Percentiles rank a stretch among this genome's conserved stretches.
Conservation (phyloP, 2,797 vertebrate genomes). For the Diplodus sargus region DNA sequence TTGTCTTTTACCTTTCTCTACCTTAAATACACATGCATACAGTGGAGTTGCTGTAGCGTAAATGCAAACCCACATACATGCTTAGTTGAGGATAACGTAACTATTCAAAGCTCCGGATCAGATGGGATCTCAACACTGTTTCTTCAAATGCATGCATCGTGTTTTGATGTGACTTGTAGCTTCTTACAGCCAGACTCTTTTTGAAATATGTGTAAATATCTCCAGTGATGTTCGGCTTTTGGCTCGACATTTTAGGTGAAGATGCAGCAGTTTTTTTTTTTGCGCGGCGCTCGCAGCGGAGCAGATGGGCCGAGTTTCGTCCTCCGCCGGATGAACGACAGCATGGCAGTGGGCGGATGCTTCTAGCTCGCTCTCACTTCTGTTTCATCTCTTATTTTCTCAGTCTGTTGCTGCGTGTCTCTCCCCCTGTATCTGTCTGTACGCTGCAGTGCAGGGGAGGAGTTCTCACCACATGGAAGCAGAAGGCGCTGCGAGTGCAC, state of each 20-base stretch:
- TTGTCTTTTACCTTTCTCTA: neutral
- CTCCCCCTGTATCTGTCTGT: slow-evolving; percentile 28
- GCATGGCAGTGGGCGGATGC: slow-evolving; percentile 70
- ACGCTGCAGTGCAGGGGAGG: slow-evolving; percentile 42
- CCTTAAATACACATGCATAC: neutral
- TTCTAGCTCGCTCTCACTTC: slow-evolving; percentile 54
- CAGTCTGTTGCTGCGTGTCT: slow-evolving; percentile 67
- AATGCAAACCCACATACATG: neutral
- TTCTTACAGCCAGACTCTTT: neutral
- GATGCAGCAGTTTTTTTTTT: slow-evolving; percentile 50
- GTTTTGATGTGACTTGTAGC: neutral
- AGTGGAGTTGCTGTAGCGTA: neutral
- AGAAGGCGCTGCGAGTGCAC: slow-evolving; percentile 39
- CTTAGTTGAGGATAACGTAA: neutral
- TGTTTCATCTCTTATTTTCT: slow-evolving; percentile 64
- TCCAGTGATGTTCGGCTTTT: slow-evolving; percentile 30
- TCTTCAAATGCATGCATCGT: slow-evolving; percentile 25
- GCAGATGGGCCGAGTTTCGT: slow-evolving; percentile 66
- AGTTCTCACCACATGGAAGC: slow-evolving; percentile 30
- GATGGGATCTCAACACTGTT: slow-evolving; percentile 31
- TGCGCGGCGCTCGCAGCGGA: slow-evolving; percentile 26
- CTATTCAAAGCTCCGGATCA: slow-evolving; percentile 1
- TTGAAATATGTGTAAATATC: neutral
- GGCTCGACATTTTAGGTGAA: slow-evolving; percentile 22
- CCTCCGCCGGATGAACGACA: slow-evolving; percentile 59